Conservation (phyloP, 2,113 vertebrate genomes). For the Pedionomus torquatus region DNA sequence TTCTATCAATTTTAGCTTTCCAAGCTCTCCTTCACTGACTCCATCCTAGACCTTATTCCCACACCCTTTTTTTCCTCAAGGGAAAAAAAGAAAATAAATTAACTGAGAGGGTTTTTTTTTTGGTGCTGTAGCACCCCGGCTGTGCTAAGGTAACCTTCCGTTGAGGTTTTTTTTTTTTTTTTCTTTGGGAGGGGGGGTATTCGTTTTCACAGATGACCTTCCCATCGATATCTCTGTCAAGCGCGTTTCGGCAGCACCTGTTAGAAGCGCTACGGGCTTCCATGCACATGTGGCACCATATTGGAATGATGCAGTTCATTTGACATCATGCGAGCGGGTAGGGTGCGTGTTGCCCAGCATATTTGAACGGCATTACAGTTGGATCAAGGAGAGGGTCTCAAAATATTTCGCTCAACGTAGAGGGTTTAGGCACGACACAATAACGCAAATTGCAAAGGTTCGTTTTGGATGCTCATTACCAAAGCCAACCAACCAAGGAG, state of each 20-base stretch:
- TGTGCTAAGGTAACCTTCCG: background rate
- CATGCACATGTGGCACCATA: slow-evolving; percentile 86
- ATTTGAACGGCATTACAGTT: slow-evolving; percentile 38
- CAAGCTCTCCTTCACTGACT: background rate
- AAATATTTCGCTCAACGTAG: background rate
- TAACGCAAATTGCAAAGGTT: slow-evolving; percentile 35
- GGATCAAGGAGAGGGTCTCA: slow-evolving; percentile 4
- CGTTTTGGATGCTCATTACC: slow-evolving; percentile 60
- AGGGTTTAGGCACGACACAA: background rate
- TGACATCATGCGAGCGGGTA: slow-evolving; percentile 80
- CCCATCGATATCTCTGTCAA: slow-evolving; percentile 62
- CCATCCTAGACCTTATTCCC: background rate
- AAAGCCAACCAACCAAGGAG: slow-evolving; percentile 63
- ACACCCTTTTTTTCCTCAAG: fast-evolving
- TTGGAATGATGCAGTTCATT: slow-evolving; percentile 89
- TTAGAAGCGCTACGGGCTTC: slow-evolving; percentile 78
- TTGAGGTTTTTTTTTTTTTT: slow-evolving; percentile 38
- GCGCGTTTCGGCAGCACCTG: slow-evolving; percentile 81
- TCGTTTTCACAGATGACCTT: slow-evolving; percentile 71
- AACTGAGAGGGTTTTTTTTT: background rate
- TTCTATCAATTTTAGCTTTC: background rate
- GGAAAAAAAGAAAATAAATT: background rate
- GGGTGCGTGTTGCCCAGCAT: slow-evolving; percentile 40
- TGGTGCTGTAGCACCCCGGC: fast-evolving
- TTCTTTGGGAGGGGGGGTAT: background rate